Percentiles rank a stretch among this genome's conserved stretches.
Conservation (phyloP, 2,888 invertebrate genomes). For the Brachycybe producta region DNA sequence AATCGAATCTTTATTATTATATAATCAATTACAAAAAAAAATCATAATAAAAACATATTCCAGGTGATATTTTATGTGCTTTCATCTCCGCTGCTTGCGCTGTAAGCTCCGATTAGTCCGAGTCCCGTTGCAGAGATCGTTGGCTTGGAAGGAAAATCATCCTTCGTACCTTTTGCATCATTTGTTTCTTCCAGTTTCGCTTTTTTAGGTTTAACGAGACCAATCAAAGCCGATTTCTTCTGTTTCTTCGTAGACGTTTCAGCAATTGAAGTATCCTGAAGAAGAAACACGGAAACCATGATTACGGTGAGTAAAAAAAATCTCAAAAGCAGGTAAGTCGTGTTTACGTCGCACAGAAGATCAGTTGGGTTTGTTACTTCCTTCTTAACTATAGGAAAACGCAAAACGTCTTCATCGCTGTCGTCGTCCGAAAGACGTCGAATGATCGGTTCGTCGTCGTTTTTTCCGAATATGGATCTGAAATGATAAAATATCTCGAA, state of each 20-base stretch:
- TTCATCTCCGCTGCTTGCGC: background rate
- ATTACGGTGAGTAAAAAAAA: background rate
- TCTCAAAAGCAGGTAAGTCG: background rate
- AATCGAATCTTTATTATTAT: no score
- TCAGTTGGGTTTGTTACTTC: background rate
- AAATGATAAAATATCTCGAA: constrained; percentile 7
- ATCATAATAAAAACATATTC: no score
- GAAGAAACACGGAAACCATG: background rate
- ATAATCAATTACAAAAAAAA: no score
- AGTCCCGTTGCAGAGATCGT: background rate
- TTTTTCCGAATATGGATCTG: constrained; percentile 30
- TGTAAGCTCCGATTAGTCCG: background rate
- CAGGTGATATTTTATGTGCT: no score
- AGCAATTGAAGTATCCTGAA: background rate
- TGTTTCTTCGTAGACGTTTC: background rate
- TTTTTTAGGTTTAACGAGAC: background rate
- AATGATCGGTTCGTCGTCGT: constrained; percentile 24
- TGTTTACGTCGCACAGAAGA: constrained; percentile 1
- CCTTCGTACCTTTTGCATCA: background rate
- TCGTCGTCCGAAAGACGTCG: constrained; percentile 30
- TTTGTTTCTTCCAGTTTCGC: background rate
- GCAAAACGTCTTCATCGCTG: constrained; percentile 26
- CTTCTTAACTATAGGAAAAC: constrained; percentile 1
- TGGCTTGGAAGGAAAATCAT: background rate
- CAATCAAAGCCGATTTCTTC: background rate